These are phyloP conservation scores for Centruroides sculpturatus DNA, from an alignment of 1,140 invertebrate genomes.

Conservation along the genomic window DNA sequence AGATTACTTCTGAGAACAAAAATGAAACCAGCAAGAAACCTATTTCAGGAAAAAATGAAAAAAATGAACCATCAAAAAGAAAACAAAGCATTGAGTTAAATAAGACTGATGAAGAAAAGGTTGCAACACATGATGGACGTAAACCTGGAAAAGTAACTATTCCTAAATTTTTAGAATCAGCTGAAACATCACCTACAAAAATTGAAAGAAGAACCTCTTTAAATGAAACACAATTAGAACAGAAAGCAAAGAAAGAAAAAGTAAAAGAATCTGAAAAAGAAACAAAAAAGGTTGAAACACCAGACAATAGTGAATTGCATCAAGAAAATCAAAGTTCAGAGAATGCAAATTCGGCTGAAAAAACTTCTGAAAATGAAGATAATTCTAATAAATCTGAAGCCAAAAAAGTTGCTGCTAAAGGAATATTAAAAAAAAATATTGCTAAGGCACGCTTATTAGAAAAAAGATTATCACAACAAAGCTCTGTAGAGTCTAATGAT, in stretches of 20 bases:
- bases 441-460: conserved; percentile 18
- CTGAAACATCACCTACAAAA: conserved; percentile 8
- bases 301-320: too few relatives aligned
- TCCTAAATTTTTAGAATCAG: conserved; percentile 12
- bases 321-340: too few relatives aligned
- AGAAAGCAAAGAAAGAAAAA: conserved; percentile 6
- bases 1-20: background rate
- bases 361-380: too few relatives aligned
- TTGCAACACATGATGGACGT: background rate
- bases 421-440: conserved; percentile 18
- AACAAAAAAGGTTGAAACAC: background rate
- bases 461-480: conserved; percentile 13
- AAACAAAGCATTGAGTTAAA: too few relatives aligned
- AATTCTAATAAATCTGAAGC: conserved; percentile 1
- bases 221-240: background rate
- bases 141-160: conserved; percentile 14
- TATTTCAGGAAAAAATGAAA: background rate
- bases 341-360: too few relatives aligned
- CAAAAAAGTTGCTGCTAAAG: conserved; percentile 17
- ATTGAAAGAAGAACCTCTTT: background rate
- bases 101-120: too few relatives aligned
- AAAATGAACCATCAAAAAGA: background rate
- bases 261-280: background rate
- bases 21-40: background rate
- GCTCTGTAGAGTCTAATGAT: conserved; percentile 6